Evolutionary conservation across 2,113 vertebrate species (phyloP).

Genomic region (Danionella cerebrum): DNA sequence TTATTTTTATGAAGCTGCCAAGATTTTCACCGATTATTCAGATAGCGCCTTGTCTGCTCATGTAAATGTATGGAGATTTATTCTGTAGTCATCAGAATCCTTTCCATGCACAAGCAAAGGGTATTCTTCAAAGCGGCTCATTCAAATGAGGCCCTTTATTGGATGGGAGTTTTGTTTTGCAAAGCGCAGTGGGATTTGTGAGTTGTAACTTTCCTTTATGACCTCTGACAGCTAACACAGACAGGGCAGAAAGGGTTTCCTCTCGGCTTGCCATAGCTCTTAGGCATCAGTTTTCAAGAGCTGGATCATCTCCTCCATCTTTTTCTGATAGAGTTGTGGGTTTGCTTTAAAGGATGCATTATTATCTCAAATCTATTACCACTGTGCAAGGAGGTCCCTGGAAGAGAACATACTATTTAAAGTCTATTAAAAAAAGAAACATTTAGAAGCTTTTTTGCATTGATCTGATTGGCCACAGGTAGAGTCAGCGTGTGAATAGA

Average conservation of each 20-base stretch:
- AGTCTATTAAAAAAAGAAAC: too few relatives aligned
- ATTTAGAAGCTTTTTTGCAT: too few relatives aligned
- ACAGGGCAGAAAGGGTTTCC: slow-evolving; percentile 1
- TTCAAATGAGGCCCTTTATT: slow-evolving; percentile 57
- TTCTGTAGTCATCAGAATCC: slow-evolving; percentile 60
- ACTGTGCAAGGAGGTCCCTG: too few relatives aligned
- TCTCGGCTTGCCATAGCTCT: neutral
- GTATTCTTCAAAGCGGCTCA: slow-evolving; percentile 59
- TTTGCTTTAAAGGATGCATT: slow-evolving; percentile 1
- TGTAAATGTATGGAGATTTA: slow-evolving; percentile 65
- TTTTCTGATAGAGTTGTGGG: too few relatives aligned
- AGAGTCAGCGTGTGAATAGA: too few relatives aligned
- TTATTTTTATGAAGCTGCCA: slow-evolving; percentile 56
- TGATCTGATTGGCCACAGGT: too few relatives aligned
- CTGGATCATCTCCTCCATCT: too few relatives aligned
- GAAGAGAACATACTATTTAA: too few relatives aligned
- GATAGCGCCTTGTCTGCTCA: slow-evolving; percentile 45
- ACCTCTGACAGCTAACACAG: slow-evolving; percentile 38
- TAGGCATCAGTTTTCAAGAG: too few relatives aligned
- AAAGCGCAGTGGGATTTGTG: slow-evolving; percentile 15
- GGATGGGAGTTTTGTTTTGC: slow-evolving; percentile 41
- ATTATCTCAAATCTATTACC: too few relatives aligned
- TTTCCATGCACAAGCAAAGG: slow-evolving; percentile 45
- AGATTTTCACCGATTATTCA: slow-evolving; percentile 51
- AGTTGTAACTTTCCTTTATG: slow-evolving; percentile 54